A percentile compares a stretch with the other conserved stretches of the same genome.
phyloP scores from a whole-genome alignment of 1,140 invertebrate genomes.

The Ridgeia piscesae region DNA sequence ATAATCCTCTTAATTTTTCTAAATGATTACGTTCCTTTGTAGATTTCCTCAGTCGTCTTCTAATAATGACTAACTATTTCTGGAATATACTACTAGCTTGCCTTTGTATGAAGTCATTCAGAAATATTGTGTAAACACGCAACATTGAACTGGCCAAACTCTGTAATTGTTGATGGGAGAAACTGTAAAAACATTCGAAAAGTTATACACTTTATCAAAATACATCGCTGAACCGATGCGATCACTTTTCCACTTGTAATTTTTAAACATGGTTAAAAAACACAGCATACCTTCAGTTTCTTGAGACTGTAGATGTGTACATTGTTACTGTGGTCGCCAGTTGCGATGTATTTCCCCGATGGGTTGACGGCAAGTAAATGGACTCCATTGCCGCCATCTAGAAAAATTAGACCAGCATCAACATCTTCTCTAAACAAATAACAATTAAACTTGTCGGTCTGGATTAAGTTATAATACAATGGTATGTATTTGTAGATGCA shows the following conservation, averaged over 20 bases:
- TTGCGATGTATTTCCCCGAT: slow-evolving; percentile 30
- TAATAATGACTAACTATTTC: neutral
- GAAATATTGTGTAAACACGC: neutral
- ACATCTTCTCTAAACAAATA: too few species aligned
- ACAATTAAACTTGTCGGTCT: too few species aligned
- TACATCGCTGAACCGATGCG: neutral
- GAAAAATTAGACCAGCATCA: neutral
- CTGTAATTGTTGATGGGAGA: neutral
- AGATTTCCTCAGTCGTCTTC: neutral
- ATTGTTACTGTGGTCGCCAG: slow-evolving; percentile 29
- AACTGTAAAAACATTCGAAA: neutral
- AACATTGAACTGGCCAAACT: slow-evolving; percentile 18
- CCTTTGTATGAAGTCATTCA: too few species aligned
- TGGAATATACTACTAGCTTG: too few species aligned
- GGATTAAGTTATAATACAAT: neutral
- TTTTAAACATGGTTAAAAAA: neutral
- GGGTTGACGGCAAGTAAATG: slow-evolving; percentile 33
- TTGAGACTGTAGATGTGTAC: slow-evolving; percentile 32
- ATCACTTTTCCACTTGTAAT: neutral
- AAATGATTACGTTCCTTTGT: neutral
- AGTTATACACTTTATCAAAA: neutral
- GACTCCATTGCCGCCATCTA: slow-evolving; percentile 28
- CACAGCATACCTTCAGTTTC: slow-evolving; percentile 10
- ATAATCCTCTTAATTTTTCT: neutral
- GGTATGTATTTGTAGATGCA: too few species aligned